Evolutionary conservation across 2,888 invertebrate species (phyloP), one percentile per base, ranked within the genome.

Genomic region (Colletes collaris): DNA sequence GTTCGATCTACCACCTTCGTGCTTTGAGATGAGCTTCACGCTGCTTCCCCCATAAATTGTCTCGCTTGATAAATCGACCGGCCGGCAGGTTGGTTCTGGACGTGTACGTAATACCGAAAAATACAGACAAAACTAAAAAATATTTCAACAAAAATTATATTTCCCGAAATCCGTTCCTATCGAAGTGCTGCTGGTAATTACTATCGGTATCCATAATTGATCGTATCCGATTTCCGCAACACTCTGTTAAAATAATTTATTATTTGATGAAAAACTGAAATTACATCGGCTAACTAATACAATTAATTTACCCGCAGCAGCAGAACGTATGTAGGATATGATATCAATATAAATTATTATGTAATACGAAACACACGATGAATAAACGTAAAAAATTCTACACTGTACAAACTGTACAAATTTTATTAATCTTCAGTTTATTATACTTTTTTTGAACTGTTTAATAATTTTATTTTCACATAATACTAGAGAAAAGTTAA

Each of bases 51-150:
- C 87, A 89, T 88, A 89, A 89, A 88, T 88, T 89, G 86, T 89
- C 89, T 87, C 86, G 86, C 86, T 90, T 89, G 89, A 89, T 89
- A 89, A 89, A 89, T 90, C 87, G 87, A 86, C 82, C 74, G 82
- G 72, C 63, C 75, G 55, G 56, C 85, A 60, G 64, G 66, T 56
- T 70, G 44, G 73, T 50, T 65, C 69, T 46, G 62, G 64, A 81
- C 82, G 81, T 65, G 81, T 76, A 80, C 63, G 69, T 84, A 79
- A 79, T 79, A 81, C 77, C 16, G 63, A 11, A 37, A 70, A 67
- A 73, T 73, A 70, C 62, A 68, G 79, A 78, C 67, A 58, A 76
- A 46, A 35, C 49, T 40, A 35, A 16, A 13, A 72, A 50, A 56
- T 49, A 69, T 77, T 27, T 35, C 3, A 27, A 10, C 13, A 10